Conservation (phyloP, 37 sponge, comb jelly and placozoan species). For the Agelas oroides region DNA sequence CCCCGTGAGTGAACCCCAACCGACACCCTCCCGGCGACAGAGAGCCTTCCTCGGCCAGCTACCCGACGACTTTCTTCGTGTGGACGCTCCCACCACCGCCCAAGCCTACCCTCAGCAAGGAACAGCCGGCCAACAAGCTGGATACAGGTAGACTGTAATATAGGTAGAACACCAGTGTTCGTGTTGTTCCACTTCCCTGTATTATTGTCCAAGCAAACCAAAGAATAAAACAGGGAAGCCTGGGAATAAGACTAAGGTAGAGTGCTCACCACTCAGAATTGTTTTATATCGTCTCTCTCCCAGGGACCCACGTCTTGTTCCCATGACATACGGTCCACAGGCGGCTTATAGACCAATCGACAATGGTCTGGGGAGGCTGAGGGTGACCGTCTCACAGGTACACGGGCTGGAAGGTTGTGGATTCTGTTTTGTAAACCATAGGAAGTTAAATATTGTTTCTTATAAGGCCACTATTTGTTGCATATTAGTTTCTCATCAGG, state of each 20-base stretch:
- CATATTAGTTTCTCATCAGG: no score
- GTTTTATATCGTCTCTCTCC: no score
- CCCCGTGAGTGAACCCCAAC: not conserved
- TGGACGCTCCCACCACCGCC: slow-evolving; percentile 27
- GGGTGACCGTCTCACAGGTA: slow-evolving; percentile 65
- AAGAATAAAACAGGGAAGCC: no score
- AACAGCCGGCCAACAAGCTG: not conserved
- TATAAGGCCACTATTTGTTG: no score
- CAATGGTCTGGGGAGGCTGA: slow-evolving; percentile 47
- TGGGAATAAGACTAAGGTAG: no score
- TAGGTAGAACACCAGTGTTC: slow-evolving; percentile 2
- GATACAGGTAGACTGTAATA: not conserved
- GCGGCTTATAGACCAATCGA: not conserved
- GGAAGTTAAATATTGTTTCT: no score
- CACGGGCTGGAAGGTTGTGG: no score
- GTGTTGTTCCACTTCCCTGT: no score
- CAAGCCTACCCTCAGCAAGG: slow-evolving; percentile 26
- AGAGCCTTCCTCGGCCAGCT: slow-evolving; percentile 77
- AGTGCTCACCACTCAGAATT: no score
- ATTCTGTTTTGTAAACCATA: no score
- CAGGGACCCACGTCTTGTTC: slow-evolving; percentile 64
- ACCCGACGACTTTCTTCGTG: slow-evolving; percentile 85
- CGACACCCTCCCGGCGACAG: slow-evolving; percentile 42
- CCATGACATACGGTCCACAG: slow-evolving; percentile 61
- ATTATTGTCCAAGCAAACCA: no score